Conservation (phyloP, 2,888 invertebrate species). For the Eurytoma californica region DNA sequence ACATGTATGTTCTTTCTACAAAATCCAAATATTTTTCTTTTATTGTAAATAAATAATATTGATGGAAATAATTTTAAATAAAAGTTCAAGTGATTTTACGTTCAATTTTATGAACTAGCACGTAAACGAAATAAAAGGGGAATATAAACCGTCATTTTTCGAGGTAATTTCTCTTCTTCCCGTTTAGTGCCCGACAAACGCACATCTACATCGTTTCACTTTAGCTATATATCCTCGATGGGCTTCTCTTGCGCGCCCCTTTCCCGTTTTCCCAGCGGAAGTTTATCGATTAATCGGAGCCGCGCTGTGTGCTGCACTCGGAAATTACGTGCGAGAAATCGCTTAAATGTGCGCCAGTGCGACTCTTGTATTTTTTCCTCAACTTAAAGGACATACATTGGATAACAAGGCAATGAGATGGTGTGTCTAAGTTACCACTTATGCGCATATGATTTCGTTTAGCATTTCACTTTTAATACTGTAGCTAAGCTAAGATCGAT, state of each 20-base stretch:
- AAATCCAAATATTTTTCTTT: not conserved
- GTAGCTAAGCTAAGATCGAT: too few species aligned
- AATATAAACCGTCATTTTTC: too few species aligned
- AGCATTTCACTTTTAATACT: too few species aligned
- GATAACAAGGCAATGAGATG: not conserved
- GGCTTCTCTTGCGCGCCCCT: not conserved
- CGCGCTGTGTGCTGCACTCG: not conserved
- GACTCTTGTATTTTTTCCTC: constrained; percentile 25
- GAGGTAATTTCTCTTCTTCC: not conserved
- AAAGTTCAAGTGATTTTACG: too few species aligned
- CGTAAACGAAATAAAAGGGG: too few species aligned
- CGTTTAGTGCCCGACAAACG: not conserved
- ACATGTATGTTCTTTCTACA: too few species aligned
- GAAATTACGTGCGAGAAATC: constrained; percentile 18
- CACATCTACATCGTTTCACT: not conserved
- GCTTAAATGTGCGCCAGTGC: constrained; percentile 25
- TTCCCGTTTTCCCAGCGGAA: not conserved
- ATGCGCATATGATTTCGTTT: too few species aligned
- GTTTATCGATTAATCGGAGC: constrained; percentile 54
- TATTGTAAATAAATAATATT: too few species aligned
- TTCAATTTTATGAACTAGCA: too few species aligned
- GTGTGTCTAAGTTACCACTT: not conserved
- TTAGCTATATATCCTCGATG: not conserved
- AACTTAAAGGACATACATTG: not conserved
- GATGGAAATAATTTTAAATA: too few species aligned